phyloP scores from a whole-genome alignment of 2,113 vertebrate species.

The Petrocephalus zakoni region DNA sequence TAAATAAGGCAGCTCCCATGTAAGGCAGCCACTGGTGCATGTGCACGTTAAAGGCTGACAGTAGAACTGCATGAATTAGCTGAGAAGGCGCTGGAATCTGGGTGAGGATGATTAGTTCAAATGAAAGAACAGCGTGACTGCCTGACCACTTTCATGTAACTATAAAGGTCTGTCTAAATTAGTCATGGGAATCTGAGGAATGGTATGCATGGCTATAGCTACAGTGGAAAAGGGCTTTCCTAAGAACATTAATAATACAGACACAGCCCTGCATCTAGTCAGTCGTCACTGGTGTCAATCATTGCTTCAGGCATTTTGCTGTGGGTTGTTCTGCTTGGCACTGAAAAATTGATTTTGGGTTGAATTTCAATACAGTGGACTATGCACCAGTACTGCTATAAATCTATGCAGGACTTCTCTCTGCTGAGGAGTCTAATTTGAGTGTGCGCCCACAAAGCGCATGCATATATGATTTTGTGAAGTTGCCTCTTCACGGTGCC shows the following conservation, averaged over 20 bases:
- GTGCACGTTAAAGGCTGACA: background rate
- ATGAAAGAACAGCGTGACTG: background rate
- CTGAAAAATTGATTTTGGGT: slow-evolving; percentile 16
- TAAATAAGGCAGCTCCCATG: background rate
- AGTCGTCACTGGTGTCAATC: background rate
- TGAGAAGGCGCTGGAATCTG: background rate
- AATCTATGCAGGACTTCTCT: background rate
- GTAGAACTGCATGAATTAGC: background rate
- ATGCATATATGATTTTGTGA: slow-evolving; percentile 5
- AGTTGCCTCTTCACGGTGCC: background rate
- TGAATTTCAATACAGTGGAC: slow-evolving; percentile 8
- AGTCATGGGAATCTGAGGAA: background rate
- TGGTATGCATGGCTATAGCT: background rate
- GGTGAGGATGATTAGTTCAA: background rate
- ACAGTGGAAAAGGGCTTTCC: background rate
- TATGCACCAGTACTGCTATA: background rate
- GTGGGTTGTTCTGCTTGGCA: slow-evolving; percentile 7
- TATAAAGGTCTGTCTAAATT: slow-evolving; percentile 1
- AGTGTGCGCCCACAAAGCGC: background rate
- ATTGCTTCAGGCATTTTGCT: slow-evolving; percentile 10
- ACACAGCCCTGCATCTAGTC: background rate
- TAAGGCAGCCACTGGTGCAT: background rate
- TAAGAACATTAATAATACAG: slow-evolving; percentile 12
- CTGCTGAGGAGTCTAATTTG: background rate
- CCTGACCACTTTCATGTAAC: background rate